Conservation (phyloP, 2,888 invertebrate species). For the Agriopis marginaria region DNA sequence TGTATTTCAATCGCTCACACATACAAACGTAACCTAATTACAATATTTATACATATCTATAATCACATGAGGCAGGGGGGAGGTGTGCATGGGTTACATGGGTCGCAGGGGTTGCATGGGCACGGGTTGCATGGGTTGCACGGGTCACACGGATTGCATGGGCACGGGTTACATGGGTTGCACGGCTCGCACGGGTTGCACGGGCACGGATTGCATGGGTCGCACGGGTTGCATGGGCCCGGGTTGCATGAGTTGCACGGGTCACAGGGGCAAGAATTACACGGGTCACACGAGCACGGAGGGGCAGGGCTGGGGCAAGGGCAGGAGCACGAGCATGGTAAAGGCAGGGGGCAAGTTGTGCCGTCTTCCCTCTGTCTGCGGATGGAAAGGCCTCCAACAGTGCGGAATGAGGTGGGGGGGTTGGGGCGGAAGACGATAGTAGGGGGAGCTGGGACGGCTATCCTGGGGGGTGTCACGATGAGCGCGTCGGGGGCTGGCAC, state of each 20-base stretch:
- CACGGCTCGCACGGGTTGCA: constrained; percentile 6
- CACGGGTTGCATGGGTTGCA: constrained; percentile 11
- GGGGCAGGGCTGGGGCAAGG: constrained; percentile 18
- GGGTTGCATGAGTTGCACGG: constrained; percentile 6
- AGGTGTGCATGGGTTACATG: neutral
- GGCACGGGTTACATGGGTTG: neutral
- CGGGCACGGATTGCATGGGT: neutral
- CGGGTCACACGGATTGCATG: constrained; percentile 16
- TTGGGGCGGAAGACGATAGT: constrained; percentile 69
- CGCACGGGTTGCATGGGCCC: too few species aligned
- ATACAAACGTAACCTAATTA: constrained; percentile 66
- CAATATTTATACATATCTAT: constrained; percentile 43
- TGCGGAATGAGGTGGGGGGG: constrained; percentile 60
- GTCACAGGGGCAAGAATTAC: neutral
- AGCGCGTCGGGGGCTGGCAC: constrained; percentile 60
- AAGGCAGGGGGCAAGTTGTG: constrained; percentile 27
- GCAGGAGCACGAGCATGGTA: constrained; percentile 24
- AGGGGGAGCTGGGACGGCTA: constrained; percentile 67
- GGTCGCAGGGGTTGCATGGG: constrained; percentile 12
- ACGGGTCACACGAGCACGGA: constrained; percentile 19
- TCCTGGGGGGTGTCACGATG: constrained; percentile 65
- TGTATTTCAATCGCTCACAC: constrained; percentile 65
- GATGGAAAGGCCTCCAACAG: constrained; percentile 57
- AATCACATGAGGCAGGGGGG: constrained; percentile 24
- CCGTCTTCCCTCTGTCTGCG: constrained; percentile 12